Evolutionary conservation across 2,113 vertebrate genomes (phyloP), one percentile per base, ranked within the genome.

Genomic region (Bubo scandiacus): DNA sequence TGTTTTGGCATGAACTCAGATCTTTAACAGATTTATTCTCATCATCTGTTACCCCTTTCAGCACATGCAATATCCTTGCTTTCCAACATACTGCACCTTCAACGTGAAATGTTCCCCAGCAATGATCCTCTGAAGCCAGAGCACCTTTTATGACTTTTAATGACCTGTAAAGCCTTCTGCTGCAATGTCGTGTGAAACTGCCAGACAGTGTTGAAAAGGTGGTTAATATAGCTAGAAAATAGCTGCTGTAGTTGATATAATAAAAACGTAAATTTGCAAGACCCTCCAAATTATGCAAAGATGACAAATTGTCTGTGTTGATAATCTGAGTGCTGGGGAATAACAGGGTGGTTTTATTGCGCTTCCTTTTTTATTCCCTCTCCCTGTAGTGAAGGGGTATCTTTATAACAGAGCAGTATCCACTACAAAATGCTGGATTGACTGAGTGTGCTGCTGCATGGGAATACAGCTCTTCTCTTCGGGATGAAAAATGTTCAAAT

Each of bases 191-290:
- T 0, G 0, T 84, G 91, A 93, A 96, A 94, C 58, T 65, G 57
- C 54, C 59, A 2, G 1, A 26, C 13, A 34, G 12, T 25, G 36
- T 86, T 93, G 55, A 43, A 72, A 13, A 78, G n/a, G 32, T 62
- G 59, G 71, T 42, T 94, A 84, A 81, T 79, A 66, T 4, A 88
- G 38, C 80, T 66, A 63, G 75, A 58, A 87, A 86, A 88, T 66
- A 95, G 57, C 67, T 86, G 59, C 77, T 94, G 57, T 38, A 42
- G 57, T 85, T 94, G 88, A 94, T 95, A 85, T 92, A 96, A 93
- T 96, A 94, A 93, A 93, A 88, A 92, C 40, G 58, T 84, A 91
- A 93, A 96, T 95, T 84, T 79, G 71, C 78, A 75, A 75, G 83
- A 75, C 73, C 43, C 86, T 91, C 86, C 84, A 72, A 94, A 97